Conservation (phyloP, 2,888 invertebrate genomes). For the Actias luna region DNA sequence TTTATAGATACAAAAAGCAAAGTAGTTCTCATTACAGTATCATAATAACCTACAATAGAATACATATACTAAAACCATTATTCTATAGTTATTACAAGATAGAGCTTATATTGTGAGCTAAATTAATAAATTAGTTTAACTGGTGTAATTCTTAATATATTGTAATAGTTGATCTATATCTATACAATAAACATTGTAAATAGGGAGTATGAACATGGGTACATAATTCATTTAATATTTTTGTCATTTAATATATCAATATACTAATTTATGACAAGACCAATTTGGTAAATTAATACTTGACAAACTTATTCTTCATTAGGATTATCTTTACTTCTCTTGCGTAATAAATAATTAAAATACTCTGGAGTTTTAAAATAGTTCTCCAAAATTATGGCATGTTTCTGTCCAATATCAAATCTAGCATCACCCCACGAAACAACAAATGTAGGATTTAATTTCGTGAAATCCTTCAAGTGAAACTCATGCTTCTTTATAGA, state of each 20-base stretch:
- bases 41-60: too few relatives aligned
- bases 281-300: constrained; percentile 1
- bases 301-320: constrained; percentile 22
- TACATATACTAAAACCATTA: too few relatives aligned
- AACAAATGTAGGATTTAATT: constrained; percentile 53
- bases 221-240: too few relatives aligned
- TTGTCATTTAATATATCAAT: background rate
- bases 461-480: constrained; percentile 61
- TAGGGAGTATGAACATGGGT: too few relatives aligned
- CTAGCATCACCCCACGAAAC: constrained; percentile 69
- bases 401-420: constrained; percentile 61
- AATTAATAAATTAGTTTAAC: too few relatives aligned
- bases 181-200: too few relatives aligned
- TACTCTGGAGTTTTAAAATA: constrained; percentile 72
- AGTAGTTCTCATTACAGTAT: too few relatives aligned
- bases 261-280: background rate
- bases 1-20: too few relatives aligned
- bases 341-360: constrained; percentile 60
- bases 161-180: too few relatives aligned
- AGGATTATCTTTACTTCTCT: constrained; percentile 38
- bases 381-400: constrained; percentile 63
- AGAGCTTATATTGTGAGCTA: too few relatives aligned
- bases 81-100: too few relatives aligned
- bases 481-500: constrained; percentile 60
- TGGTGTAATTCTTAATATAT: too few relatives aligned